Conservation (phyloP, 2,888 invertebrate species). For the Lamellibrachia satsuma region DNA sequence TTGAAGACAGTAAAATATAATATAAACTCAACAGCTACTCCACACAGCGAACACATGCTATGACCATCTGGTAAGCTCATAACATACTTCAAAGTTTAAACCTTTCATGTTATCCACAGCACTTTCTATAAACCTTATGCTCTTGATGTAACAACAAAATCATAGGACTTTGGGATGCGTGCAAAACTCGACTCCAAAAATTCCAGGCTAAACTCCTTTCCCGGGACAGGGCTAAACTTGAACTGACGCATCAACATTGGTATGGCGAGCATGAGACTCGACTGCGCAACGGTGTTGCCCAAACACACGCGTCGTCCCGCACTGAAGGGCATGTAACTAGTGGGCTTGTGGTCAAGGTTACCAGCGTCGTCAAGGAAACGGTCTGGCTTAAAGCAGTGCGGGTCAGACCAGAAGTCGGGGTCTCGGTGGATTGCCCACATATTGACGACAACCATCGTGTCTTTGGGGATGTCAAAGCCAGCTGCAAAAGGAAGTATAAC, state of each 20-base stretch:
- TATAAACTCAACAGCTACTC: not conserved
- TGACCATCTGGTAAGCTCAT: no score
- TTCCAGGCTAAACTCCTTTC: not conserved
- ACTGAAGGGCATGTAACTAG: conserved; percentile 27
- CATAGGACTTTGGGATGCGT: conserved; percentile 19
- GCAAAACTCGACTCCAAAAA: not conserved
- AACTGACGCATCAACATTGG: conserved; percentile 8
- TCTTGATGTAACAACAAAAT: no score
- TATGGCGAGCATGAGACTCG: conserved; percentile 20
- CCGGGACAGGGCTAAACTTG: not conserved
- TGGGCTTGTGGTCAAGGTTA: not conserved
- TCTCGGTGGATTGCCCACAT: conserved; percentile 29
- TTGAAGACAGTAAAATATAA: not conserved
- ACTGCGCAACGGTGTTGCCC: conserved; percentile 21
- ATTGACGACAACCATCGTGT: conserved; percentile 26
- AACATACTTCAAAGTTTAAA: no score
- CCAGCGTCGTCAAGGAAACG: conserved; percentile 19
- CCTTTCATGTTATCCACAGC: no score
- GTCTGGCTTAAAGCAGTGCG: conserved; percentile 20
- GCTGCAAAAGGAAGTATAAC: not conserved
- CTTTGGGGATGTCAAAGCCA: conserved; percentile 26
- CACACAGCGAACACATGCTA: not conserved
- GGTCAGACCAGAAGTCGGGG: conserved; percentile 20
- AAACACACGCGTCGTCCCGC: conserved; percentile 26
- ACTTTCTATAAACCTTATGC: no score